Percentiles rank a stretch among this genome's conserved stretches.
These are phyloP conservation scores for Tyria jacobaeae DNA, from an alignment of 2,888 invertebrate genomes.

Conservation along the genomic window DNA sequence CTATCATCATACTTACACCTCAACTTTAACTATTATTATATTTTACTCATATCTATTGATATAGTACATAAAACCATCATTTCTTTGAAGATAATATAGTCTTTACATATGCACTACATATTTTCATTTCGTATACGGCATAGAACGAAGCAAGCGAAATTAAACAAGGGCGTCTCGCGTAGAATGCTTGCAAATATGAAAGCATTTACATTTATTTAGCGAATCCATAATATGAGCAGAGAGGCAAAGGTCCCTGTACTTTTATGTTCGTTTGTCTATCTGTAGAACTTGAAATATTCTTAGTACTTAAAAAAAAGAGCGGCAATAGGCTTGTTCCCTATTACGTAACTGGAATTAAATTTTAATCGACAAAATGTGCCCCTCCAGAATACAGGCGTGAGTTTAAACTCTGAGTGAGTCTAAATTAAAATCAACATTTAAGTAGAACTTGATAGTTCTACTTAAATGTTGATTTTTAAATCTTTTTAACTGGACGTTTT, in stretches of 20 bases:
- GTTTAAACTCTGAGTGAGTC: too few relatives aligned
- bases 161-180: slow-evolving; percentile 48
- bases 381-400: too few relatives aligned
- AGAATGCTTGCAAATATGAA: slow-evolving; percentile 53
- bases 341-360: too few relatives aligned
- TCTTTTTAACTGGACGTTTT: too few relatives aligned
- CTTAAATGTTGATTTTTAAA: too few relatives aligned
- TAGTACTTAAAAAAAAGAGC: not conserved
- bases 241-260: slow-evolving; percentile 18
- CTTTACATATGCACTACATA: slow-evolving; percentile 28
- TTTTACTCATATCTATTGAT: too few relatives aligned
- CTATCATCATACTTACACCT: too few relatives aligned
- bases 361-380: too few relatives aligned
- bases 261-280: slow-evolving; percentile 32
- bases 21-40: too few relatives aligned
- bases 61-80: not conserved
- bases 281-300: not conserved
- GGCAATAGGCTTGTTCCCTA: too few relatives aligned
- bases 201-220: slow-evolving; percentile 62
- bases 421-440: too few relatives aligned
- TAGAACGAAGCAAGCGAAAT: slow-evolving; percentile 44
- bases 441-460: too few relatives aligned
- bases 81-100: not conserved
- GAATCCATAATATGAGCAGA: slow-evolving; percentile 52
- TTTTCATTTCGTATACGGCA: slow-evolving; percentile 27